These are phyloP conservation scores for Agonopterix heracliana DNA, from an alignment of 2,888 invertebrate species.

Conservation along the genomic window DNA sequence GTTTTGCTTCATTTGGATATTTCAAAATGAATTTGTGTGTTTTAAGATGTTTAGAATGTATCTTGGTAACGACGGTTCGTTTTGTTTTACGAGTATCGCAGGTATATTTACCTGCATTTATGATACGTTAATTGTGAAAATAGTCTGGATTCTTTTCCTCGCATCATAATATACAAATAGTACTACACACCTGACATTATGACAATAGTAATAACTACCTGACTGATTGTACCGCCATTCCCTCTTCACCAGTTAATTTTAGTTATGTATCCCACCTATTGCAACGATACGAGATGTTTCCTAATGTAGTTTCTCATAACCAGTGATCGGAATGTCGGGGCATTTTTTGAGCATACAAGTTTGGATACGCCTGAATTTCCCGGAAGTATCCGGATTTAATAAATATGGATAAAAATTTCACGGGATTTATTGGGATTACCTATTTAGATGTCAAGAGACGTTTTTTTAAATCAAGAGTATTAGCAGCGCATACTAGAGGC, in stretches of 20 bases:
- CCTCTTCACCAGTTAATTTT: conserved; percentile 40
- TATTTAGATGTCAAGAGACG: too few relatives aligned
- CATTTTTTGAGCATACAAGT: too few relatives aligned
- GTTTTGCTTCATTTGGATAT: conserved; percentile 10
- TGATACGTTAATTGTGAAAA: not conserved
- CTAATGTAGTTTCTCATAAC: conserved; percentile 25
- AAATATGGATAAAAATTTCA: too few relatives aligned
- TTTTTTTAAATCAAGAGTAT: too few relatives aligned
- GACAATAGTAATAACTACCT: conserved; percentile 30
- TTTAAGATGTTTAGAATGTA: conserved; percentile 7
- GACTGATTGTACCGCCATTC: conserved; percentile 43
- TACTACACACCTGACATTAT: conserved; percentile 16
- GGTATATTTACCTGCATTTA: not conserved
- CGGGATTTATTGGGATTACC: too few relatives aligned
- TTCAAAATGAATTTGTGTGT: conserved; percentile 11
- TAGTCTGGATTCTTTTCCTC: not conserved
- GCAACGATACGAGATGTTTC: conserved; percentile 36
- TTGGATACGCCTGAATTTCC: too few relatives aligned
- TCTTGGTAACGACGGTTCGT: conserved; percentile 7
- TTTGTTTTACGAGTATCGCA: not conserved
- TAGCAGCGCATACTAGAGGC: too few relatives aligned
- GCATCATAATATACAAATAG: too few relatives aligned
- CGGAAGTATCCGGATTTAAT: too few relatives aligned
- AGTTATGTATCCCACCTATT: conserved; percentile 56
- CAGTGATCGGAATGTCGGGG: too few relatives aligned